Evolutionary conservation across 2,113 vertebrate genomes (phyloP), one percentile per base, ranked within the genome.

Genomic region (Hippolais icterina): DNA sequence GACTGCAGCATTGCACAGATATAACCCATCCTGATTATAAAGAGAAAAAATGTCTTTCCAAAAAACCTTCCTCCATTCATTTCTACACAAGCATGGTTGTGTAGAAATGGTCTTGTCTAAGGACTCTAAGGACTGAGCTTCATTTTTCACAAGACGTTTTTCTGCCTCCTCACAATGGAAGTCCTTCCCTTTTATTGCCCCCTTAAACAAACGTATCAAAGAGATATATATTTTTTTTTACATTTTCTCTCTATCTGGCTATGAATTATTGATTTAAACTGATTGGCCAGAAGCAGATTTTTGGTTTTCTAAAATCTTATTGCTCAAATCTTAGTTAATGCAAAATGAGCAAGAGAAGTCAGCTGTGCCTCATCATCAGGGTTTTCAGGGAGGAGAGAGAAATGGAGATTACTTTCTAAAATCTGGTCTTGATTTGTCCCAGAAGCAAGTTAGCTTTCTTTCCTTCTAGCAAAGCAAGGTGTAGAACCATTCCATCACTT

Each of bases 361-460:
- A 79, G 50, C 39, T 75, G 10, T 49, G 49, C 20, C 27, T 82
- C 21, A 61, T 49, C 76, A 87, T 49, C 16, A 31, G 21, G 11
- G 9, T 47, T 91, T 95, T 64, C 46, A 74, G 14, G 19, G 56
- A 41, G 35, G 44, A 53, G 28, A 47, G 8, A 86, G 22, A 77
- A 83, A 81, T 9, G 6, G n/a, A 75, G 35, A 71, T 39, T 41
- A 25, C 13, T 83, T 81, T 87, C 27, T 68, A 72, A 91, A 83
- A 78, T 71, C 56, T 78, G 27, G 5, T 24, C 93, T 88, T 93
- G 15, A 84, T 82, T 96, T 31, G 50, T 76, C 65, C 65, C 53
- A 89, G 69, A 76, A 41, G 66, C 57, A 90, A 91, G 93, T 84
- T 52, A 86, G 31, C 68, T 95, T 95, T 60, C 59, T 81, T 90